Percentiles rank a stretch among this genome's conserved stretches.
Conservation (phyloP, 2,888 invertebrate genomes). For the Biston betularia region DNA sequence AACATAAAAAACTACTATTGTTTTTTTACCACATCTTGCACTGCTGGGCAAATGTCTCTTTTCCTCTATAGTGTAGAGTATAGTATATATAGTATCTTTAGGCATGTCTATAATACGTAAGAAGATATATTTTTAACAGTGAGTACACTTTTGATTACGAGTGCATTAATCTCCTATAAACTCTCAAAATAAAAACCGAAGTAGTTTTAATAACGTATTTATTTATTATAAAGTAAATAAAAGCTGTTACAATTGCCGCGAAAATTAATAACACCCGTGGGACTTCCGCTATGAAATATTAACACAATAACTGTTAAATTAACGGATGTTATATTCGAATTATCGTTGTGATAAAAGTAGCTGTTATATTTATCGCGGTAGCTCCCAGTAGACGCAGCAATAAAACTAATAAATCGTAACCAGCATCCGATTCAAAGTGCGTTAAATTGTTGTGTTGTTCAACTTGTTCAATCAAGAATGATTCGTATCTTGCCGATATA, state of each 20-base stretch:
- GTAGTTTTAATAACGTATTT: slow-evolving; percentile 41
- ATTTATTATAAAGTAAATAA: slow-evolving; percentile 50
- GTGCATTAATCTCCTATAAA: not conserved
- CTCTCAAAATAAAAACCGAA: slow-evolving; percentile 26
- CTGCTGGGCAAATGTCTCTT: too few species aligned
- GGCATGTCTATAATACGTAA: too few species aligned
- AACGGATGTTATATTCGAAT: slow-evolving; percentile 27
- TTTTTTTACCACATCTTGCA: too few species aligned
- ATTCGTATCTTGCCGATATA: not conserved
- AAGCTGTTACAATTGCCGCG: slow-evolving; percentile 43
- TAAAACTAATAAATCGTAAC: slow-evolving; percentile 21
- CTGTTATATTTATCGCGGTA: slow-evolving; percentile 28
- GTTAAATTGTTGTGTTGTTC: too few species aligned
- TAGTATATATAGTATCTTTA: too few species aligned
- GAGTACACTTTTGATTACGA: too few species aligned
- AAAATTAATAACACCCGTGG: slow-evolving; percentile 48
- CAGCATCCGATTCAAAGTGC: not conserved
- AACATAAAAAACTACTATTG: too few species aligned
- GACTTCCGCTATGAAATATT: slow-evolving; percentile 34
- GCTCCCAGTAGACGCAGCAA: slow-evolving; percentile 27
- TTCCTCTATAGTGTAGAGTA: too few species aligned
- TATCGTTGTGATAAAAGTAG: slow-evolving; percentile 37
- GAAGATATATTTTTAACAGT: too few species aligned
- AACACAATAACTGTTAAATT: slow-evolving; percentile 38
- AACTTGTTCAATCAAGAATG: not conserved